Base-by-base conservation (phyloP, 37 sponge, comb jelly and placozoan species). In the Bolinopsis microptera region DNA sequence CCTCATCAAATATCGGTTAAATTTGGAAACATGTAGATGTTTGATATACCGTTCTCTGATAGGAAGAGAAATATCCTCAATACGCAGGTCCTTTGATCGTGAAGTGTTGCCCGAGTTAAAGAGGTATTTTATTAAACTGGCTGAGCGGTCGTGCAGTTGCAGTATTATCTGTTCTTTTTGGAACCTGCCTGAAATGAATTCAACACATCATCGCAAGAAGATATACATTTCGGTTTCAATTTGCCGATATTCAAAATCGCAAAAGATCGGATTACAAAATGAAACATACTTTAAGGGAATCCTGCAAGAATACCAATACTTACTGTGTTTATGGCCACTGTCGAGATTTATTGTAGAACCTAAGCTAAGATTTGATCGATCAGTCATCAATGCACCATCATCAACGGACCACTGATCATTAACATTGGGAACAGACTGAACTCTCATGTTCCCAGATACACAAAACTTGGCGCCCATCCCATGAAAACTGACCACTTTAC, bases 71-170 rank as follows among this genome's bases (percentile, higher is more conserved):
- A 86, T 86, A 23, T 86, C 36, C 8, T 86, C 90, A 18, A 86
- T 48, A 38, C 36, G 61, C 28, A 86, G 30, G 0, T 86, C 61
- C 5, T 23, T 36, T 18, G 22, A 39, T 9, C 90, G n/a, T 24
- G 26, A n/a, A 24, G 41, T 24, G 90, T 40, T 27, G 80, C 80
- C 80, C 34, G 27, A 34, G n/a, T 28, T n/a, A 40, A 86, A 86
- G 30, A 86, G 48, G 28, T 86, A 86, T 27, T 86, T 86, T 22
- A 41, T 28, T 5, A 86, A 48, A 33, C 38, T 23, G 61, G 90
- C 90, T n/a, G 90, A 86, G 13, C 90, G 40, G 13, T 40, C 61
- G 90, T 86, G 90, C 0, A 86, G 90, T 27, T 86, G 90, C 41
- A 34, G 32, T 38, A 86, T 40, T 18, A 86, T 35, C 30, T 86